A percentile compares a stretch with the other conserved stretches of the same genome.
phyloP scores from a whole-genome alignment of 2,888 invertebrate species.

The Noctua fimbriata region DNA sequence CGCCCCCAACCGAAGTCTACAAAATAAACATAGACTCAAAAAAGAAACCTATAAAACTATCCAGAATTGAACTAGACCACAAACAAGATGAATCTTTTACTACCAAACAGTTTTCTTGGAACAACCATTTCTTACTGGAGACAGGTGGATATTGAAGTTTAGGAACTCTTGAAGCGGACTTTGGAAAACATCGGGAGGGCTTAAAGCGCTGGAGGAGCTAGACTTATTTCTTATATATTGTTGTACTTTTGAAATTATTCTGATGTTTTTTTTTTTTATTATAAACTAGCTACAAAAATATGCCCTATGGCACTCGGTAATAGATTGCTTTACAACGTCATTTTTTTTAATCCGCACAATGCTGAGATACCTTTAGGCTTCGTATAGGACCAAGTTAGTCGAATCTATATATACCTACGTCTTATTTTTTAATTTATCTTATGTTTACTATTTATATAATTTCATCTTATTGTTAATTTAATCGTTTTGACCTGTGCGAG shows the following conservation, averaged over 20 bases:
- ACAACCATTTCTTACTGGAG: constrained; percentile 49
- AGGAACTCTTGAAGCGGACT: constrained; percentile 71
- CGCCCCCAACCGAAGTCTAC: neutral
- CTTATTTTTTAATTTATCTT: neutral
- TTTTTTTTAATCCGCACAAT: too few relatives aligned
- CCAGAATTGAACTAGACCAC: neutral
- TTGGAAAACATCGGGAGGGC: constrained; percentile 66
- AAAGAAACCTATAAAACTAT: neutral
- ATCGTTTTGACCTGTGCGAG: neutral
- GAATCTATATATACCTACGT: neutral
- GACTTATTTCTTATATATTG: constrained; percentile 10
- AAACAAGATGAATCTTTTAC: constrained; percentile 29
- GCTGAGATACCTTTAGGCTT: too few relatives aligned
- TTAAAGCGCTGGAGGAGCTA: constrained; percentile 39
- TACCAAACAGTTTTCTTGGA: constrained; percentile 26
- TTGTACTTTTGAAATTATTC: constrained; percentile 17
- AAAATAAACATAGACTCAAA: neutral
- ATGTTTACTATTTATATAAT: neutral
- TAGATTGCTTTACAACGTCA: neutral
- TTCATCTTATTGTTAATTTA: too few relatives aligned
- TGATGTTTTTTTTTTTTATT: neutral
- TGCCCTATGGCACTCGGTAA: neutral
- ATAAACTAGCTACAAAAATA: neutral
- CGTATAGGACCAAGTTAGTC: neutral
- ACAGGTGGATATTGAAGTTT: constrained; percentile 71